These are phyloP conservation scores for Apamea epomidion DNA, from an alignment of 2,888 invertebrate genomes.

Conservation along the genomic window DNA sequence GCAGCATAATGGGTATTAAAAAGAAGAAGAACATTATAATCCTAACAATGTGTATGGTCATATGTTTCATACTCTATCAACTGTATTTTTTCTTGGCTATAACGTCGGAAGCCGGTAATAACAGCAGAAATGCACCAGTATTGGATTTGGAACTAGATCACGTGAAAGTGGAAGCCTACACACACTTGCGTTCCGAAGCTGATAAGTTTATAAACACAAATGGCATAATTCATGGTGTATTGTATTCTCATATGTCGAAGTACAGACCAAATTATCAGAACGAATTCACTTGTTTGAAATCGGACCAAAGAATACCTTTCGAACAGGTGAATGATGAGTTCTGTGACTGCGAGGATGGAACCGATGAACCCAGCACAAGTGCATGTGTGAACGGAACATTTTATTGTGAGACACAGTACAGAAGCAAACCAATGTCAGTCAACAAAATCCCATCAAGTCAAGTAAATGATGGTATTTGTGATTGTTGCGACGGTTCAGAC, in stretches of 20 bases:
- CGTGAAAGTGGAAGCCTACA: conserved; percentile 70
- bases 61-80: conserved; percentile 85
- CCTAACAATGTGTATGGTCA: conserved; percentile 78
- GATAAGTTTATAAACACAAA: conserved; percentile 84
- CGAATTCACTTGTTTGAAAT: conserved; percentile 85
- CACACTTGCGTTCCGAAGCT: conserved; percentile 79
- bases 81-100: conserved; percentile 85
- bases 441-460: conserved; percentile 92
- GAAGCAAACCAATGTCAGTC: conserved; percentile 79
- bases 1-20: conserved; percentile 75
- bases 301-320: conserved; percentile 80
- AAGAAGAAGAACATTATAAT: conserved; percentile 86
- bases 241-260: conserved; percentile 77
- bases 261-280: conserved; percentile 83
- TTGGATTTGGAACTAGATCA: conserved; percentile 75
- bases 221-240: conserved; percentile 85
- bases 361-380: conserved; percentile 96
- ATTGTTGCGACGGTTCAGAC: conserved; percentile 98
- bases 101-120: conserved; percentile 76
- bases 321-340: conserved; percentile 94
- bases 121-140: conserved; percentile 75
- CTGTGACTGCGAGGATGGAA: conserved; percentile 95
- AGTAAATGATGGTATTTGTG: conserved; percentile 98
- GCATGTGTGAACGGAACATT: conserved; percentile 96
- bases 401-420: conserved; percentile 93